A percentile compares a stretch with the other conserved stretches of the same genome.
These are phyloP conservation scores for Leucosticte australis DNA, from an alignment of 2,113 vertebrate genomes.

Conservation along the genomic window DNA sequence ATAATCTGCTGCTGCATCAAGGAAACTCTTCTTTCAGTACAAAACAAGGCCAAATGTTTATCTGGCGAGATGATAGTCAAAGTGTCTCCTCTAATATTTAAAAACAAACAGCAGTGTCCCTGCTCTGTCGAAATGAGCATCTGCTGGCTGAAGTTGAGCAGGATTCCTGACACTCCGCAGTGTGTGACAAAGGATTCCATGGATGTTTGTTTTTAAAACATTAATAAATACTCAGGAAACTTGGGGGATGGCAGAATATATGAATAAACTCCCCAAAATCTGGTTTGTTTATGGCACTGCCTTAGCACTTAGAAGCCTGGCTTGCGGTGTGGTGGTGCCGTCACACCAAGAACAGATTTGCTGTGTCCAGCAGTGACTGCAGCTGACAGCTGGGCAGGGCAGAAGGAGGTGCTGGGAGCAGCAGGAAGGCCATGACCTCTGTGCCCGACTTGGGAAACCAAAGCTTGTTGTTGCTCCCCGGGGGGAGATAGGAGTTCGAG, in stretches of 20 bases:
- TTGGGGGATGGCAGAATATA: background rate
- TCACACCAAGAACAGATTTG: background rate
- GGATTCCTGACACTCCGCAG: background rate
- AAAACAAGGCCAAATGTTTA: conserved; percentile 51
- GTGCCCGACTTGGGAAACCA: background rate
- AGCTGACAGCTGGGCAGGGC: background rate
- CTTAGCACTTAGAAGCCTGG: background rate
- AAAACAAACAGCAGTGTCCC: conserved; percentile 42
- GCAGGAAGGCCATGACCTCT: background rate
- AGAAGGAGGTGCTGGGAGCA: background rate
- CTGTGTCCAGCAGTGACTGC: background rate
- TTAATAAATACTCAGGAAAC: background rate
- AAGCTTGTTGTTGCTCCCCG: background rate
- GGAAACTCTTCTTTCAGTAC: conserved; percentile 22
- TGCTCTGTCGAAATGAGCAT: background rate
- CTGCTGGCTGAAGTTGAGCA: background rate
- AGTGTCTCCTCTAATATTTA: conserved; percentile 52
- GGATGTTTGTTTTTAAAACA: background rate
- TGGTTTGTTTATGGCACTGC: background rate
- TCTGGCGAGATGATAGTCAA: conserved; percentile 35
- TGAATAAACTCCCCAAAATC: background rate
- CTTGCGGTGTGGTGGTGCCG: background rate
- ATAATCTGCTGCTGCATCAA: conserved; percentile 37
- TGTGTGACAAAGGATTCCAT: too few relatives aligned
- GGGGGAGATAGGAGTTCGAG: background rate